These are phyloP conservation scores for Schizopygopsis pylzovi DNA, from an alignment of 2,797 vertebrate genomes.

Conservation along the genomic window DNA sequence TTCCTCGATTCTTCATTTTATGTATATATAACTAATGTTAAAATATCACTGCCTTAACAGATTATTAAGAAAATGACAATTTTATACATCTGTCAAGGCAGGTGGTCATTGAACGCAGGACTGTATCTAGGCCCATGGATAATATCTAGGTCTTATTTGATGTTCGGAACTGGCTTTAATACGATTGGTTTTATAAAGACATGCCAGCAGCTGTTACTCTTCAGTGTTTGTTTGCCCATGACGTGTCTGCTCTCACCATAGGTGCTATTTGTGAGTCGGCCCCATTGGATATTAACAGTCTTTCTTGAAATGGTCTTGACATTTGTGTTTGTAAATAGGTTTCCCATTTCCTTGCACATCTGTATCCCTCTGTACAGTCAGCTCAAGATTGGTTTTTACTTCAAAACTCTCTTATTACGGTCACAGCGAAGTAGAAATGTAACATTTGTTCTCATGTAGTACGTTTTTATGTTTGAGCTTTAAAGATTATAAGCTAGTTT, in stretches of 20 bases:
- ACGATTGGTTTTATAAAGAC: slow-evolving; percentile 46
- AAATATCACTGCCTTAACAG: slow-evolving; percentile 57
- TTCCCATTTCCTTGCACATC: slow-evolving; percentile 18
- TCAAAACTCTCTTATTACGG: slow-evolving; percentile 18
- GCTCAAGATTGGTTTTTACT: slow-evolving; percentile 9
- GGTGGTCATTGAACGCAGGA: slow-evolving; percentile 41
- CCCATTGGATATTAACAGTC: slow-evolving; percentile 9
- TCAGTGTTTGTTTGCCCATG: slow-evolving; percentile 25
- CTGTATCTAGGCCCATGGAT: slow-evolving; percentile 10
- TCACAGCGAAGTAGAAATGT: slow-evolving; percentile 16
- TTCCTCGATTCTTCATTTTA: slow-evolving; percentile 30
- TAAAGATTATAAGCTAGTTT: slow-evolving; percentile 17
- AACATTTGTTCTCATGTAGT: slow-evolving; percentile 6
- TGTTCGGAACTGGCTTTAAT: slow-evolving; percentile 39
- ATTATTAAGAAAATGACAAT: slow-evolving; percentile 45
- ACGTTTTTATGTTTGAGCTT: slow-evolving; percentile 22
- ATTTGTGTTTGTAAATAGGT: slow-evolving; percentile 50
- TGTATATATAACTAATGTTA: slow-evolving; percentile 51
- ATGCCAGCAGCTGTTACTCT: slow-evolving; percentile 38
- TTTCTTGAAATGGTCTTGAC: slow-evolving; percentile 9
- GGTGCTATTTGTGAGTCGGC: slow-evolving; percentile 54
- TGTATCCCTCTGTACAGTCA: slow-evolving; percentile 39
- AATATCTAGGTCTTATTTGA: slow-evolving; percentile 27
- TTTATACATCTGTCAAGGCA: slow-evolving; percentile 58
- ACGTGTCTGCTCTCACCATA: slow-evolving; percentile 37